These are phyloP conservation scores for Drosophila orosa DNA, from an alignment of 1,140 invertebrate genomes.

Conservation along the genomic window DNA sequence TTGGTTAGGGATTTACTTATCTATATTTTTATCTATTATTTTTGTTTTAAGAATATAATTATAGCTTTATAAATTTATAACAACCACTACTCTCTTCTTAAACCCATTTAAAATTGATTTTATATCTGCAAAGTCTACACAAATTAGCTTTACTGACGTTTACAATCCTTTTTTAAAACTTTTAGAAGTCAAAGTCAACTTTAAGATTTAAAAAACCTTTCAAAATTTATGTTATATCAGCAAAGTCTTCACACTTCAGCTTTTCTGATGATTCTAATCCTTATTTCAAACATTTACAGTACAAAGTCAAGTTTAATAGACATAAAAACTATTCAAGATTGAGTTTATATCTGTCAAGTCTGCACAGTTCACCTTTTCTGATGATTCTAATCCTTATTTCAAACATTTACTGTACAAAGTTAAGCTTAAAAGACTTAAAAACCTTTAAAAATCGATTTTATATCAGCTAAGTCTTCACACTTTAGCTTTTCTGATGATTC, in stretches of 20 bases:
- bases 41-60: not conserved
- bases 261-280: not conserved
- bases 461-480: no score
- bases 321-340: not conserved
- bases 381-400: no score
- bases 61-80: no score
- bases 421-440: no score
- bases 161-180: not conserved
- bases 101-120: not conserved
- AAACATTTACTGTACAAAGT: no score
- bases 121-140: not conserved
- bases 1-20: not conserved
- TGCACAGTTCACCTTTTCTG: no score
- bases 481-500: no score
- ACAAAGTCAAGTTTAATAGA: not conserved
- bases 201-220: no score
- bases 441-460: no score
- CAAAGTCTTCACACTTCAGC: not conserved
- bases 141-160: not conserved
- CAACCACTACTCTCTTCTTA: no score
- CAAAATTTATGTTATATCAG: no score
- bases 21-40: not conserved
- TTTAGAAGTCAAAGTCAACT: not conserved
- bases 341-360: no score
- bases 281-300: not conserved